These are phyloP conservation scores for Operophtera brumata DNA, from an alignment of 2,888 invertebrate species.

Conservation along the genomic window DNA sequence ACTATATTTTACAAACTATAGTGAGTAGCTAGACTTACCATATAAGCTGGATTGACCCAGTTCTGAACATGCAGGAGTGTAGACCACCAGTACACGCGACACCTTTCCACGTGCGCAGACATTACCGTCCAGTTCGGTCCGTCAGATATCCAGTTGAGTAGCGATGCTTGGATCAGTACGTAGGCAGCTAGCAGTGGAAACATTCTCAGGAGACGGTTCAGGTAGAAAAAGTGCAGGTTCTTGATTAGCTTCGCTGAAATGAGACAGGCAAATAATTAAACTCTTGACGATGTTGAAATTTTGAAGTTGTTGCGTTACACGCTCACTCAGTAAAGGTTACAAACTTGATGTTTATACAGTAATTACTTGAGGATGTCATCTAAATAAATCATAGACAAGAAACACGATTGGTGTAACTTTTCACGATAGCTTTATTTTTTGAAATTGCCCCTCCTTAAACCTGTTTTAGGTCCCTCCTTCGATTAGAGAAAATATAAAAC, in stretches of 20 bases:
- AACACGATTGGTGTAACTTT: too few species aligned
- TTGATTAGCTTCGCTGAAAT: slow-evolving; percentile 54
- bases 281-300: too few species aligned
- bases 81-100: slow-evolving; percentile 60
- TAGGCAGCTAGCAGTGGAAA: slow-evolving; percentile 55
- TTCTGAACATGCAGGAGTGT: slow-evolving; percentile 61
- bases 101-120: slow-evolving; percentile 37
- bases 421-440: too few species aligned
- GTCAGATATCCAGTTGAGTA: slow-evolving; percentile 52
- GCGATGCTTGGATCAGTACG: slow-evolving; percentile 53
- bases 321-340: too few species aligned
- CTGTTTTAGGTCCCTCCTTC: too few species aligned
- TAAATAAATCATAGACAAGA: too few species aligned
- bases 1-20: too few species aligned
- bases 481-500: too few species aligned
- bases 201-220: slow-evolving; percentile 61
- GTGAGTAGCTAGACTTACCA: slow-evolving; percentile 34
- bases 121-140: slow-evolving; percentile 52
- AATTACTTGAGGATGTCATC: too few species aligned
- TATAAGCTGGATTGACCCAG: slow-evolving; percentile 40
- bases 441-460: too few species aligned
- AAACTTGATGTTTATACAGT: too few species aligned
- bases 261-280: background rate
- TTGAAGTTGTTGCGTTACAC: too few species aligned
- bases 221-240: slow-evolving; percentile 59